Evolutionary conservation across 2,797 vertebrate genomes (phyloP).

Genomic region (Bufotes viridis): DNA sequence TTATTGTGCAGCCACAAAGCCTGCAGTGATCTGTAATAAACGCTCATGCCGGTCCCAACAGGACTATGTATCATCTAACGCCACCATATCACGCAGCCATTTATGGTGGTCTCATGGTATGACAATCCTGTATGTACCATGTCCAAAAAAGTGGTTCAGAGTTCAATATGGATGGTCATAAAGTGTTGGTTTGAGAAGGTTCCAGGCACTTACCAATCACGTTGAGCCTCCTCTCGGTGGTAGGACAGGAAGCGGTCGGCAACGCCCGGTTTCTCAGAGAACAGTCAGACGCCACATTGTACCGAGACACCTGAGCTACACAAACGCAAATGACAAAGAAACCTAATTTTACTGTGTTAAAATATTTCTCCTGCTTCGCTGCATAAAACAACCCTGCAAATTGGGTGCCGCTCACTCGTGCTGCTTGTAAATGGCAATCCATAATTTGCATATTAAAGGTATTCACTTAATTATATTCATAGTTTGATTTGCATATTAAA

Average conservation of each 20-base stretch:
- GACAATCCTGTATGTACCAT: neutral
- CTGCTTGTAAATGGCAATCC: conserved; percentile 21
- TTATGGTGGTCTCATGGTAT: neutral
- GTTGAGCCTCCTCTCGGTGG: neutral
- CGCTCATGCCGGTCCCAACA: no score
- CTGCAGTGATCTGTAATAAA: neutral
- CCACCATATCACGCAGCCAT: no score
- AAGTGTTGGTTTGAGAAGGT: neutral
- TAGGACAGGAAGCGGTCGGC: neutral
- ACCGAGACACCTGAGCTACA: neutral
- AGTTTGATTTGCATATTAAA: conserved; percentile 30
- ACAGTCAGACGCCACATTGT: neutral
- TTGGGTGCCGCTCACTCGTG: conserved; percentile 5
- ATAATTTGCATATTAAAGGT: conserved; percentile 36
- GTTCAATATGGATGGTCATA: neutral
- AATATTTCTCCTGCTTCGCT: conserved; percentile 23
- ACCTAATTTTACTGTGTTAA: conserved; percentile 25
- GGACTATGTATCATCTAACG: no score
- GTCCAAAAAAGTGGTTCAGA: neutral
- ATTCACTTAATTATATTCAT: conserved; percentile 26
- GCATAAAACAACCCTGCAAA: conserved; percentile 20
- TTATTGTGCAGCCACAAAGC: neutral
- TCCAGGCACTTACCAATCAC: neutral
- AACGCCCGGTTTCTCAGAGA: neutral
- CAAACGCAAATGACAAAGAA: neutral